Evolutionary conservation across 2,888 invertebrate genomes (phyloP), one percentile per base, ranked within the genome.

Genomic region (Rhabditoides inermis): DNA sequence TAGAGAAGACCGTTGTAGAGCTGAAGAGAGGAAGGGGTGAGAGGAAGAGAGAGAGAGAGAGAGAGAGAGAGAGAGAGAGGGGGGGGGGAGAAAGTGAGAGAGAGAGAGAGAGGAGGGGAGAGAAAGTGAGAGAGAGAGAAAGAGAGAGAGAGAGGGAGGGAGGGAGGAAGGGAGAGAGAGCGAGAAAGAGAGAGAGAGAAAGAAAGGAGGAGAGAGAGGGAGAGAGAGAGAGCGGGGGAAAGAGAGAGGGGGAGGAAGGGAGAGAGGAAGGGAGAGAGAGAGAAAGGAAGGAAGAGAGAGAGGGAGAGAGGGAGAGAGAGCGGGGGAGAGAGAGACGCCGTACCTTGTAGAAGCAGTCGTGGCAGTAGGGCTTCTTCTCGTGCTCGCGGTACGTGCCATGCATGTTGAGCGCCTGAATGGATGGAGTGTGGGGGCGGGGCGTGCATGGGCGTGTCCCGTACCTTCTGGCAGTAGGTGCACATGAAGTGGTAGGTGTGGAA

Each of bases 341-440:
- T 7, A 32, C 10, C 10, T 94, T 94, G 65, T 94, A 92, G 78
- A 95, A 98, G 81, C 98, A 98, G 58, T 84, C 84, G 78, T 98
- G 95, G 78, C 98, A 98, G 80, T 98, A 98, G 0, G 98, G 95
- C 77, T 95, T 94, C 75, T 92, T 90, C 77, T 91, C 92, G 77
- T 95, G 94, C 79, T 98, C 98, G 0, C 72, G 61, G 60, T 68
- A 73, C 5, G 76, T 74, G 27, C 76, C 76, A 40, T 73, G 70
- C 57, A 70, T 60, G 55, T 75, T 76, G 37, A 75, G 54, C 7
- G 75, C 71, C 57, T 63, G 49, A 28, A 48, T 25, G 1, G n/a
- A 20, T 15, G 6, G 4, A 27, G 15, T 28, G 15, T 25, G 26
- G 27, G 22, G 18, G 18, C 22, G 7, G 22, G n/a, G 28, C 10